phyloP scores from a whole-genome alignment of 2,113 vertebrate species.

The Eleginops maclovinus region DNA sequence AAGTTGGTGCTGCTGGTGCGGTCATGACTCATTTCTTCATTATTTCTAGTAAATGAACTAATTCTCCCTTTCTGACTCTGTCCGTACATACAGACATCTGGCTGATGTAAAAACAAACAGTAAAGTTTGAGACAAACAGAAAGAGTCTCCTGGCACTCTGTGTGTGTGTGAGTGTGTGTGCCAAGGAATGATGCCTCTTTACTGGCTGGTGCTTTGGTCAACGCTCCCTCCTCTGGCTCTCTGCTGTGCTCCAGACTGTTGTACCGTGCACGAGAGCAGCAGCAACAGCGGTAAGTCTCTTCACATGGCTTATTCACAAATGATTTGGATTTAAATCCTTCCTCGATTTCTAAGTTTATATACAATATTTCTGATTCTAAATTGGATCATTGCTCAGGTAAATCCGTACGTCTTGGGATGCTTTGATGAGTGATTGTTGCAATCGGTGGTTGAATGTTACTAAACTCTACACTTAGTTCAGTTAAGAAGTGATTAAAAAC shows the following conservation, averaged over 20 bases:
- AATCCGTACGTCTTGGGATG: too few relatives aligned
- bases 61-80: neutral
- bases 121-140: neutral
- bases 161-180: too few relatives aligned
- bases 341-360: neutral
- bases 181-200: slow-evolving; percentile 40
- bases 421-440: too few relatives aligned
- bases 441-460: too few relatives aligned
- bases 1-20: slow-evolving; percentile 42
- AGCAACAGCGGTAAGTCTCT: slow-evolving; percentile 52
- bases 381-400: too few relatives aligned
- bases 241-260: slow-evolving; percentile 15
- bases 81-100: neutral
- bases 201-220: slow-evolving; percentile 43
- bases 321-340: neutral
- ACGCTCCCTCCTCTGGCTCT: slow-evolving; percentile 20
- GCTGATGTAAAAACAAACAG: slow-evolving; percentile 1
- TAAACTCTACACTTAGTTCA: too few relatives aligned
- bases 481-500: too few relatives aligned
- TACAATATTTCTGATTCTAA: neutral
- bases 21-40: slow-evolving; percentile 60
- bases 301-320: neutral
- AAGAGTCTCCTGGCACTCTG: too few relatives aligned
- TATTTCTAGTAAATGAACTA: slow-evolving; percentile 59
- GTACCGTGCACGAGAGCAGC: neutral